Evolutionary conservation across 2,113 vertebrate genomes (phyloP).

Genomic region (Empidonax alnorum): DNA sequence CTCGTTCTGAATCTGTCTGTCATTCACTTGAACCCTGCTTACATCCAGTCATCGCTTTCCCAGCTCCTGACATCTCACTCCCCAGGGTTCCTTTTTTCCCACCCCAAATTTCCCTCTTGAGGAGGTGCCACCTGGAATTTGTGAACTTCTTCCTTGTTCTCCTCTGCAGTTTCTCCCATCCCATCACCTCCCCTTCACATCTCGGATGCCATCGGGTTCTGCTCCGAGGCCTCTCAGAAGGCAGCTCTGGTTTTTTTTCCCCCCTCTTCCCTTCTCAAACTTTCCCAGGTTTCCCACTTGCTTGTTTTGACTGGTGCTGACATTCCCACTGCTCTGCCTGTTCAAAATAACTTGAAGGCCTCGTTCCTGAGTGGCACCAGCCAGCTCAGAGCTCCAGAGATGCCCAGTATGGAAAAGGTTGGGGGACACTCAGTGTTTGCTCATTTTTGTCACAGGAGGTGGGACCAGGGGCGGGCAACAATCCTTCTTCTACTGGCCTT

Average conservation of each 20-base stretch:
- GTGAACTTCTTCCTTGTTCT: not conserved
- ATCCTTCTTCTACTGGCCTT: not conserved
- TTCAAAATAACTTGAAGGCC: not conserved
- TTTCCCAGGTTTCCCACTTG: not conserved
- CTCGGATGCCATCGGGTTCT: too few species aligned
- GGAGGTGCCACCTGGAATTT: not conserved
- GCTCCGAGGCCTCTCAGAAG: too few species aligned
- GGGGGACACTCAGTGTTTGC: not conserved
- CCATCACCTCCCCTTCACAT: not conserved
- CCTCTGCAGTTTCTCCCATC: not conserved
- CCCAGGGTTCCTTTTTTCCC: not conserved
- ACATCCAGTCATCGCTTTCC: not conserved
- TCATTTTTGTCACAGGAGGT: not conserved
- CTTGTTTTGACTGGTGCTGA: slow-evolving; percentile 6
- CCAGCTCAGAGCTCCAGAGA: not conserved
- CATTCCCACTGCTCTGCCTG: not conserved
- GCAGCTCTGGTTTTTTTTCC: not conserved
- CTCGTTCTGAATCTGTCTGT: not conserved
- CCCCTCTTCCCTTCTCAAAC: not conserved
- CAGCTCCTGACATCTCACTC: not conserved
- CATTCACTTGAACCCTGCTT: not conserved
- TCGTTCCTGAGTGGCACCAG: not conserved
- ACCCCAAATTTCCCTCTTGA: not conserved
- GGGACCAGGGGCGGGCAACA: not conserved
- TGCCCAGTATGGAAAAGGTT: not conserved